Percentiles rank a stretch among this genome's conserved stretches.
phyloP scores from a whole-genome alignment of 2,797 vertebrate species.

The Danio choprae region DNA sequence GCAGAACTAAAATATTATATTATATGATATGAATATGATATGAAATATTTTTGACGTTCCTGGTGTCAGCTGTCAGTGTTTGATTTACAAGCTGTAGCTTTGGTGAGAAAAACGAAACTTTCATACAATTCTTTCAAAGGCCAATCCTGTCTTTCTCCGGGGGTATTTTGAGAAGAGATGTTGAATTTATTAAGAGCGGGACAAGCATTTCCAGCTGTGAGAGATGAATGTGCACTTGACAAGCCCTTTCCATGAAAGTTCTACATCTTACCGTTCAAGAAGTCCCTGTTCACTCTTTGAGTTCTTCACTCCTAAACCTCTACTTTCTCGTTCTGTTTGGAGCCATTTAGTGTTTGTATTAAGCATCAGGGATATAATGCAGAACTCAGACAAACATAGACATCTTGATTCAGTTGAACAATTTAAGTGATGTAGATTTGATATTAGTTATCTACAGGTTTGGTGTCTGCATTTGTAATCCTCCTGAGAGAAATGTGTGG shows the following conservation, averaged over 20 bases:
- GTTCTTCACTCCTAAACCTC: slow-evolving; percentile 37
- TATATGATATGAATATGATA: too few relatives aligned
- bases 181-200: slow-evolving; percentile 53
- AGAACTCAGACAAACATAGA: neutral
- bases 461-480: slow-evolving; percentile 1
- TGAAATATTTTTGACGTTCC: slow-evolving; percentile 5
- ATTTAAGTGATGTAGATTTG: neutral
- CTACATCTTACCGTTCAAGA: slow-evolving; percentile 45
- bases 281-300: slow-evolving; percentile 54
- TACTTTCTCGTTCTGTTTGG: neutral
- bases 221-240: slow-evolving; percentile 49
- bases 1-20: too few relatives aligned
- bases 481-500: neutral
- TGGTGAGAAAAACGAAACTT: slow-evolving; percentile 42
- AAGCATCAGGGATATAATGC: neutral
- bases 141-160: slow-evolving; percentile 47
- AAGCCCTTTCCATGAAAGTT: slow-evolving; percentile 39
- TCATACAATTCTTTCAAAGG: slow-evolving; percentile 48
- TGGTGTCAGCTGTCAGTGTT: slow-evolving; percentile 20
- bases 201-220: slow-evolving; percentile 44
- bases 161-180: slow-evolving; percentile 45
- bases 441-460: slow-evolving; percentile 17
- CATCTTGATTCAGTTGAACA: neutral
- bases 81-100: slow-evolving; percentile 15
- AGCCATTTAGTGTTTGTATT: neutral